Conservation (phyloP, 2,797 vertebrate species). For the Natrix natrix region DNA sequence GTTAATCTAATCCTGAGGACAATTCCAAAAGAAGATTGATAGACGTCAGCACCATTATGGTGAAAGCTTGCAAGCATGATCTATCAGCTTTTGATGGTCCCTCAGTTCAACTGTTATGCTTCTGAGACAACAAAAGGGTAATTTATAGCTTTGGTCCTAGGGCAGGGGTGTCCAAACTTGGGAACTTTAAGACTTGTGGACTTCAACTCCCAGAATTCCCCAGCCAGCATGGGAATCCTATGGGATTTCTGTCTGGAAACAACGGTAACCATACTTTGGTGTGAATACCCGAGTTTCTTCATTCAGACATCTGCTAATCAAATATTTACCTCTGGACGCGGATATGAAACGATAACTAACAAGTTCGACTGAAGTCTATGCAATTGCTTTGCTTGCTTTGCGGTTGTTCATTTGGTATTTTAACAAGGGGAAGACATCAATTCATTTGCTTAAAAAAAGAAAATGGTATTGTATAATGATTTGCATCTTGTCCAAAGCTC, state of each 20-base stretch:
- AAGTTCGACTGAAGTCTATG: conserved; percentile 19
- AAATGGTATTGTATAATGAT: neutral
- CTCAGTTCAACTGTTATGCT: conserved; percentile 56
- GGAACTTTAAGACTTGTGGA: no score
- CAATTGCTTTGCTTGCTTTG: conserved; percentile 12
- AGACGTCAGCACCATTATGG: conserved; percentile 54
- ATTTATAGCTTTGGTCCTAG: conserved; percentile 50
- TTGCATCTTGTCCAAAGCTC: conserved; percentile 15
- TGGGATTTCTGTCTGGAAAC: conserved; percentile 57
- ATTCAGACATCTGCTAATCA: conserved; percentile 60
- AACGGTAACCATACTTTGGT: conserved; percentile 36
- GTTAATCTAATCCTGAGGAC: neutral
- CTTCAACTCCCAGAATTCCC: no score
- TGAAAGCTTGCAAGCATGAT: conserved; percentile 56
- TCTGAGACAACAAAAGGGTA: conserved; percentile 51
- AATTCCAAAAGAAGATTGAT: conserved; percentile 16
- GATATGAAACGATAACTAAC: conserved; percentile 50
- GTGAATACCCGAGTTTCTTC: conserved; percentile 52
- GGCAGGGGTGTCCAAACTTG: no score
- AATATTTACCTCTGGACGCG: conserved; percentile 59
- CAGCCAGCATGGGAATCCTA: no score
- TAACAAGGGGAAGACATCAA: conserved; percentile 10
- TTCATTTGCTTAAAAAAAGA: conserved; percentile 20
- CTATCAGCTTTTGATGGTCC: conserved; percentile 56
- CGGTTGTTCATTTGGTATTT: neutral